Percentiles rank a stretch among this genome's conserved stretches.
Conservation (phyloP, 2,113 vertebrate genomes). For the Paratilapia polleni region DNA sequence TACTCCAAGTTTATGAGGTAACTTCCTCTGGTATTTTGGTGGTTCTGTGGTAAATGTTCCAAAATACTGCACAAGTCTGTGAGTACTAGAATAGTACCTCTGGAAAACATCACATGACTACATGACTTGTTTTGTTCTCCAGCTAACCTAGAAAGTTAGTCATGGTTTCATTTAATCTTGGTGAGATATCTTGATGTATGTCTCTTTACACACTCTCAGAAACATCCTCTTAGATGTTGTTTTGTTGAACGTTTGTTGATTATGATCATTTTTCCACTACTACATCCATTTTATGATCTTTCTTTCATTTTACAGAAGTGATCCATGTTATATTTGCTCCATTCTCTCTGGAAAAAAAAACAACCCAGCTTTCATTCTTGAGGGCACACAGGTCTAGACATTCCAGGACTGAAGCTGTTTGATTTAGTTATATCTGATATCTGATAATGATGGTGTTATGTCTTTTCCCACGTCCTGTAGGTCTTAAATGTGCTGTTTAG, state of each 20-base stretch:
- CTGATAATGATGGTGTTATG: conserved; percentile 10
- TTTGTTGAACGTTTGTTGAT: background rate
- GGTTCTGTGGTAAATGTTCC: background rate
- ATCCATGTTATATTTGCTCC: background rate
- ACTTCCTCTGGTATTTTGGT: conserved; percentile 6
- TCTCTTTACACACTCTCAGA: background rate
- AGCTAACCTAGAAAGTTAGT: background rate
- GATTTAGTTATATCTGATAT: no score
- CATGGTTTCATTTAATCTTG: background rate
- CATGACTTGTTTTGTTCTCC: background rate
- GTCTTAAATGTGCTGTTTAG: background rate
- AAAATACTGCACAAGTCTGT: background rate
- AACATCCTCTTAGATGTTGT: background rate
- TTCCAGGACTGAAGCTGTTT: background rate
- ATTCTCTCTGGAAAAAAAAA: background rate
- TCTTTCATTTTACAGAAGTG: background rate
- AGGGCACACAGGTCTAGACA: background rate
- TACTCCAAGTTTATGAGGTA: background rate
- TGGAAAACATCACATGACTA: background rate
- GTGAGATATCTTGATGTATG: background rate
- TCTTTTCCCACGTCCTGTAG: background rate
- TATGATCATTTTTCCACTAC: background rate
- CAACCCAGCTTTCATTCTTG: background rate
- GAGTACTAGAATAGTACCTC: background rate
- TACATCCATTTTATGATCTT: background rate